phyloP scores from a whole-genome alignment of 2,888 invertebrate genomes.

The Saturnia pavonia region DNA sequence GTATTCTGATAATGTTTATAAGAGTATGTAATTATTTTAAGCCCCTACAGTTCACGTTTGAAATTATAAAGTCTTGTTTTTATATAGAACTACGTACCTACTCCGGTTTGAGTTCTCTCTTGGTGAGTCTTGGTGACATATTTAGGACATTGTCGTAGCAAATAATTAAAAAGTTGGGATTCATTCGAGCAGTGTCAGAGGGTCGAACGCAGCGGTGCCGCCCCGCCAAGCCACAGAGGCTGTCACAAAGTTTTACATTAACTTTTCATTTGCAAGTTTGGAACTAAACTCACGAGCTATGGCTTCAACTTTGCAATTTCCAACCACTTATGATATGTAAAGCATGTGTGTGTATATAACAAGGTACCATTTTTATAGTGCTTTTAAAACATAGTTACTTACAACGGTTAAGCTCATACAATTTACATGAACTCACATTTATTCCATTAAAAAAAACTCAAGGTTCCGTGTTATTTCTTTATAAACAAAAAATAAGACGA shows the following conservation, averaged over 20 bases:
- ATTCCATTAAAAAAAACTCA: background rate
- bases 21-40: background rate
- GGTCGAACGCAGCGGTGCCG: constrained; percentile 48
- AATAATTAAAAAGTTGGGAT: constrained; percentile 71
- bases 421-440: background rate
- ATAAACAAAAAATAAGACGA: no score
- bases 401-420: background rate
- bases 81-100: background rate
- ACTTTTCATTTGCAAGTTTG: constrained; percentile 76
- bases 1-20: background rate
- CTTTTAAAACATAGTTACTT: background rate
- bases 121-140: constrained; percentile 30
- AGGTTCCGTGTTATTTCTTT: background rate
- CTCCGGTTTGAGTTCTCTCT: background rate
- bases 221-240: constrained; percentile 36
- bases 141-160: constrained; percentile 49
- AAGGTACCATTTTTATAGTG: constrained; percentile 8
- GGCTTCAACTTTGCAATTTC: constrained; percentile 55
- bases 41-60: background rate
- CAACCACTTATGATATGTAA: constrained; percentile 51
- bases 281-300: constrained; percentile 55
- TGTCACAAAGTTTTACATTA: constrained; percentile 71
- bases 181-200: constrained; percentile 56
- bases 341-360: constrained; percentile 29
- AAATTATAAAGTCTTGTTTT: background rate